A percentile compares a stretch with the other conserved stretches of the same genome.
Evolutionary conservation across 2,888 invertebrate genomes (phyloP).

Genomic region (Agrilus biguttatus): DNA sequence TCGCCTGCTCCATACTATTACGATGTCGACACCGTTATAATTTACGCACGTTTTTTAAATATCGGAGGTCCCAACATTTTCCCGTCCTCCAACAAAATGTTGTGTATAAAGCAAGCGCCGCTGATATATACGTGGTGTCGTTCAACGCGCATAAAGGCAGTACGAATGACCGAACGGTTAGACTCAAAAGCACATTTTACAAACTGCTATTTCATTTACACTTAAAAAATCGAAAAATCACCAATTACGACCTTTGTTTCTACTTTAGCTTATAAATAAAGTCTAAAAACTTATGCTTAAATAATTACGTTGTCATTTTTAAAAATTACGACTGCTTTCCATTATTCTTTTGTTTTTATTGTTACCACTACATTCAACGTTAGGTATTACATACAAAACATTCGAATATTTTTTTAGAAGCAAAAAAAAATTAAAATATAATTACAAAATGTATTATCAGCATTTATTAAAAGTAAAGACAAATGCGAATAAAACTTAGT

Average conservation of each 20-base stretch:
- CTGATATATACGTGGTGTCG: constrained; percentile 28
- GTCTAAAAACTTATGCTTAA: neutral
- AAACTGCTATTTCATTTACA: too few species aligned
- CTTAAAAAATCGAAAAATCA: too few species aligned
- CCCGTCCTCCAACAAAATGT: constrained; percentile 35
- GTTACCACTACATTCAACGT: too few species aligned
- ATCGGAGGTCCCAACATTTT: constrained; percentile 48
- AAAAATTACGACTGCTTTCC: neutral
- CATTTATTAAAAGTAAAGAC: too few species aligned
- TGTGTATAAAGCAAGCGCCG: constrained; percentile 33
- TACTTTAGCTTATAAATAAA: neutral
- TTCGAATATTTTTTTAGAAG: too few species aligned
- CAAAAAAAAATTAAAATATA: too few species aligned
- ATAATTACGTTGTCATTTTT: neutral
- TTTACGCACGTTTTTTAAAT: constrained; percentile 41
- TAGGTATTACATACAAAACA: too few species aligned
- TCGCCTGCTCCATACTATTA: constrained; percentile 43
- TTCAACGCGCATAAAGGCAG: constrained; percentile 16
- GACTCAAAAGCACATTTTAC: too few species aligned
- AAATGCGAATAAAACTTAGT: too few species aligned
- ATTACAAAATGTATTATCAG: too few species aligned
- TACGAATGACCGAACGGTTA: constrained; percentile 13
- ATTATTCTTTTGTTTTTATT: neutral
- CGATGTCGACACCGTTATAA: constrained; percentile 36
- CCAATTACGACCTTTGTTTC: neutral